A percentile compares a stretch with the other conserved stretches of the same genome.
Conservation (phyloP, 2,113 vertebrate genomes). For the Galbula dea region DNA sequence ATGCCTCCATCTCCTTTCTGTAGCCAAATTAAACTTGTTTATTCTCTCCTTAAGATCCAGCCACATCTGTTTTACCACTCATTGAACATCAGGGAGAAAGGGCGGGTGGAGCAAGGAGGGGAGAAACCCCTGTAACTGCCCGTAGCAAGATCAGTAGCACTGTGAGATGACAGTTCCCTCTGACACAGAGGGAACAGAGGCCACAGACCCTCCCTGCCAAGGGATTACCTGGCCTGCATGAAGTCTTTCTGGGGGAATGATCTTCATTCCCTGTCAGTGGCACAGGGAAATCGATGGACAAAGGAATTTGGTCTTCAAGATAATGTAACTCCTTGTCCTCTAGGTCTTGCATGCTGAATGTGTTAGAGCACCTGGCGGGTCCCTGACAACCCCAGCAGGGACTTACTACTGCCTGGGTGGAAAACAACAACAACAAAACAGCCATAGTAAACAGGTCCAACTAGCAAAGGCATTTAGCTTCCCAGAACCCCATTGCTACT, state of each 20-base stretch:
- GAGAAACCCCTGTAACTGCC: neutral
- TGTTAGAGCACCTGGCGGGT: neutral
- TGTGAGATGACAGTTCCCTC: rapidly evolving
- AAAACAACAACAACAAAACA: neutral
- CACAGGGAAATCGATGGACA: neutral
- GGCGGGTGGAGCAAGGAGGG: neutral
- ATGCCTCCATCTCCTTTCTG: slow-evolving; percentile 38
- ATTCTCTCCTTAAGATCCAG: neutral
- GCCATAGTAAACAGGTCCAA: neutral
- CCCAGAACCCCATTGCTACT: neutral
- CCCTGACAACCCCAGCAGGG: neutral
- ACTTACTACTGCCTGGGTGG: neutral
- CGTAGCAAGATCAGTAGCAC: neutral
- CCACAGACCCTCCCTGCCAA: neutral
- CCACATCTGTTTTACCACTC: neutral
- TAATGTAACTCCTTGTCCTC: neutral
- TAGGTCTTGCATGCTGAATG: neutral
- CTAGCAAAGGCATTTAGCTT: neutral
- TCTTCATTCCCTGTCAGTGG: neutral
- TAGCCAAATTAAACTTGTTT: neutral
- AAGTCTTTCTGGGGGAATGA: neutral
- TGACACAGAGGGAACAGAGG: neutral
- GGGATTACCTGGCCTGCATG: rapidly evolving
- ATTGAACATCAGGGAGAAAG: neutral
- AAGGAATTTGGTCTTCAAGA: neutral